phyloP scores from a whole-genome alignment of 2,113 vertebrate species.

The Mus pahari region DNA sequence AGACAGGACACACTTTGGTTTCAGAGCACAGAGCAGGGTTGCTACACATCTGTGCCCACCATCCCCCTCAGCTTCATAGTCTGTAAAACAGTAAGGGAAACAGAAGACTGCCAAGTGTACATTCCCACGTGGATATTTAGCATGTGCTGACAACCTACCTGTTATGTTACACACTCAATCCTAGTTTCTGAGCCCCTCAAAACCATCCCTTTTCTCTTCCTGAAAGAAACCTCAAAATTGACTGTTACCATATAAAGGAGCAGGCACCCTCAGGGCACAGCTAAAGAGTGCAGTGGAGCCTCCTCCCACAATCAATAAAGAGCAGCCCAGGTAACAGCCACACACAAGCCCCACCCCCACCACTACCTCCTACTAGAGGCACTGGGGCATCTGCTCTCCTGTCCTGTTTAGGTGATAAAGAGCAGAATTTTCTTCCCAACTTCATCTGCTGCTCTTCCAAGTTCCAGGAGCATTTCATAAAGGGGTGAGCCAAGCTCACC shows the following conservation, averaged over 20 bases:
- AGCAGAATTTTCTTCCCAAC: conserved; percentile 73
- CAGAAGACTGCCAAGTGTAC: conserved; percentile 41
- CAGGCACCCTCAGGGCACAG: conserved; percentile 68
- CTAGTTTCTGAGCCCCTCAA: conserved; percentile 68
- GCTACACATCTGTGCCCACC: conserved; percentile 68
- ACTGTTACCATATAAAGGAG: conserved; percentile 58
- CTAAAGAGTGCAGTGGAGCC: conserved; percentile 46
- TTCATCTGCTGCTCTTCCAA: conserved; percentile 68
- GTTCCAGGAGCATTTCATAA: conserved; percentile 69
- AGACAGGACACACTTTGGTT: conserved; percentile 68
- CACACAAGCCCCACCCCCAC: not conserved
- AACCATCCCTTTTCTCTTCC: conserved; percentile 73
- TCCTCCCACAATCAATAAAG: conserved; percentile 55
- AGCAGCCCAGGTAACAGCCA: conserved; percentile 32
- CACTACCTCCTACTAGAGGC: not conserved
- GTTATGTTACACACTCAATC: conserved; percentile 76
- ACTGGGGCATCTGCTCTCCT: conserved; percentile 52
- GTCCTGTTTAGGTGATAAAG: conserved; percentile 57
- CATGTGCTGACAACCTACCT: conserved; percentile 87
- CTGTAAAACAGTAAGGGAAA: not conserved
- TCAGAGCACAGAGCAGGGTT: conserved; percentile 77
- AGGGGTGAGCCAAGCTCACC: conserved; percentile 74
- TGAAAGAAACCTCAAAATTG: conserved; percentile 64
- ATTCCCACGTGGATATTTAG: conserved; percentile 62
- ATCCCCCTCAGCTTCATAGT: conserved; percentile 60